Evolutionary conservation across 64 coral and sea anemone species (phyloP).

Genomic region (Astreopora myriophthalma): DNA sequence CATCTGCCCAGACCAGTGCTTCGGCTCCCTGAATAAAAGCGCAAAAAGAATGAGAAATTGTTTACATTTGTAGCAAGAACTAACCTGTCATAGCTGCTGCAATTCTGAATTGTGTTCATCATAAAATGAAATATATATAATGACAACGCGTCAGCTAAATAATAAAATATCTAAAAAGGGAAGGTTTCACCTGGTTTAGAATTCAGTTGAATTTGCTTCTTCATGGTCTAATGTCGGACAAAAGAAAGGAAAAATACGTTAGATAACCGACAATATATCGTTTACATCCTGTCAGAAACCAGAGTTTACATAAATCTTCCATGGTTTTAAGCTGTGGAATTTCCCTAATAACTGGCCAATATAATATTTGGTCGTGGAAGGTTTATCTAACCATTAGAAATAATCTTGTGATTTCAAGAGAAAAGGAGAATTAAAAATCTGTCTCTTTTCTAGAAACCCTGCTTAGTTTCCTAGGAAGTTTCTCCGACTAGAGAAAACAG

Average conservation of each 20-base stretch:
- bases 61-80: not conserved
- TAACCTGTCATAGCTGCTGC: too few relatives aligned
- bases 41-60: not conserved
- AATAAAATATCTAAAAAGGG: not conserved
- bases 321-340: too few relatives aligned
- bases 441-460: too few relatives aligned
- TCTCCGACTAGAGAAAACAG: too few relatives aligned
- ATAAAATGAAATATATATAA: not conserved
- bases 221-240: constrained; percentile 45
- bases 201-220: constrained; percentile 67
- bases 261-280: not conserved
- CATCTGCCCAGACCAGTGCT: constrained; percentile 57
- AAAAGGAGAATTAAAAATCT: too few relatives aligned
- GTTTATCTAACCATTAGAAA: too few relatives aligned
- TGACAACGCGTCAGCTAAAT: not conserved
- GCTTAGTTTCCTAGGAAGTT: too few relatives aligned
- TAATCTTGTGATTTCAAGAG: too few relatives aligned
- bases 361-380: too few relatives aligned
- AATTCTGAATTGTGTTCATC: too few relatives aligned
- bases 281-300: not conserved
- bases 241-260: not conserved
- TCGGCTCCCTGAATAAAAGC: not conserved
- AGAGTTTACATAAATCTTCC: not conserved
- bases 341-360: too few relatives aligned
- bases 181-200: constrained; percentile 8